Percentiles rank a stretch among this genome's conserved stretches.
Conservation (phyloP, 1,140 invertebrate genomes). For the Drosophila subpulchrella region DNA sequence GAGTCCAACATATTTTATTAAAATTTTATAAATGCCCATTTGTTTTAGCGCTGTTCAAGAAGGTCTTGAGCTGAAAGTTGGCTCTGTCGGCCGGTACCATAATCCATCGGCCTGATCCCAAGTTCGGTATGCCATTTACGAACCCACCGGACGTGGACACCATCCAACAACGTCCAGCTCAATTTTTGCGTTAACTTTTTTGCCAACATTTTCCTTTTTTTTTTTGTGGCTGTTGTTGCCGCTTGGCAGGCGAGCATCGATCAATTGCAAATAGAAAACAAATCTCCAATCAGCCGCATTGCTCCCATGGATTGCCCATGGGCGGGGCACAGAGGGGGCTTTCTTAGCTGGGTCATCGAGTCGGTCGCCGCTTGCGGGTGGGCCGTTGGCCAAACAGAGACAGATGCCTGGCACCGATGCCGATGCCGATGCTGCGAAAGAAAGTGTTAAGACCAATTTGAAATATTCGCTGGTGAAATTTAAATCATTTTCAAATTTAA, state of each 20-base stretch:
- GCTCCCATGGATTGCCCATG: constrained; percentile 34
- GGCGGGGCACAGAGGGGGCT: not conserved
- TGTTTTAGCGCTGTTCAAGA: not conserved
- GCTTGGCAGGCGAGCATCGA: constrained; percentile 52
- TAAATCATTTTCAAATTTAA: constrained; percentile 81
- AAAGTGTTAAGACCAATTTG: constrained; percentile 75
- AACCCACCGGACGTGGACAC: constrained; percentile 18
- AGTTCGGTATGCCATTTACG: constrained; percentile 38
- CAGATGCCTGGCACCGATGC: not conserved
- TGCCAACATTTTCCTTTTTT: not conserved
- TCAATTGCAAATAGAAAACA: constrained; percentile 77
- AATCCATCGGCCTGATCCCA: constrained; percentile 20
- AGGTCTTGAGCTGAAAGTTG: constrained; percentile 7
- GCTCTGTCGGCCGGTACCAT: not conserved
- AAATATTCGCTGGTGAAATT: constrained; percentile 75
- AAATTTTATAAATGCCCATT: too few relatives aligned
- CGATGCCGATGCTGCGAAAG: not conserved
- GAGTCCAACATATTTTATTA: not conserved
- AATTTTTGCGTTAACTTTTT: constrained; percentile 21
- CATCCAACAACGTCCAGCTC: constrained; percentile 21
- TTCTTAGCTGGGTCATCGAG: constrained; percentile 29
- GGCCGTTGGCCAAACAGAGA: constrained; percentile 27
- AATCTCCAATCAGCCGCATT: constrained; percentile 69
- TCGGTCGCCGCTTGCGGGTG: constrained; percentile 53
- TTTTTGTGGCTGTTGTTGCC: constrained; percentile 20